phyloP scores from a whole-genome alignment of 2,888 invertebrate species.

The Drosophila mulleri region DNA sequence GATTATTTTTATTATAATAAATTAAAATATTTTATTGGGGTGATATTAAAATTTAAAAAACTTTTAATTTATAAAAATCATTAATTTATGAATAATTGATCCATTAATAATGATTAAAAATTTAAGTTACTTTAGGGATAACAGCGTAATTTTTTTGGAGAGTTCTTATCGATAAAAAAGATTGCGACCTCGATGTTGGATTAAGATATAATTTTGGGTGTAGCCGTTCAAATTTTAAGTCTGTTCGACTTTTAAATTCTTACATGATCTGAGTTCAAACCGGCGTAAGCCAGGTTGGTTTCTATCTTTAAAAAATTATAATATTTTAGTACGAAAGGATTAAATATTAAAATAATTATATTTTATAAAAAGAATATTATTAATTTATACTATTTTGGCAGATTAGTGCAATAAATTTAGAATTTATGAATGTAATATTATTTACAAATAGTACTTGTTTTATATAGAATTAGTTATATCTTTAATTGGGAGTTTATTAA shows the following conservation, averaged over 20 bases:
- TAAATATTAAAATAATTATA: conserved; percentile 85
- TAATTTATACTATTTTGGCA: conserved; percentile 82
- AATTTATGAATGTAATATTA: no score
- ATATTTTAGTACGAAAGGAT: conserved; percentile 93
- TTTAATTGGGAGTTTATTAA: conserved; percentile 86
- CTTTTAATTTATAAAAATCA: conserved; percentile 85
- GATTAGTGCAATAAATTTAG: not conserved
- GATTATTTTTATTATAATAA: conserved; percentile 2
- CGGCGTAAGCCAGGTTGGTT: conserved; percentile 85
- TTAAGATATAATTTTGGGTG: conserved; percentile 8
- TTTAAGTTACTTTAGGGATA: conserved; percentile 90
- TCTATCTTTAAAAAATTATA: conserved; percentile 89
- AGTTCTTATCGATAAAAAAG: conserved; percentile 16
- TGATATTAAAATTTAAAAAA: conserved; percentile 85
- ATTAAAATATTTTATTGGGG: conserved; percentile 8
- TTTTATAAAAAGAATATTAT: conserved; percentile 85
- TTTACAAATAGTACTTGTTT: conserved; percentile 86
- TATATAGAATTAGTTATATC: conserved; percentile 85
- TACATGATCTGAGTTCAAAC: conserved; percentile 96
- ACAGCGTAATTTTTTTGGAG: conserved; percentile 89
- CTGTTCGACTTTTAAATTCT: conserved; percentile 93
- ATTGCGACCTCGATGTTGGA: conserved; percentile 15
- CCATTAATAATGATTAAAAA: conserved; percentile 88
- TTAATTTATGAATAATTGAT: conserved; percentile 86
- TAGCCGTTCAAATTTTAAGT: conserved; percentile 88